phyloP scores from a whole-genome alignment of 2,888 invertebrate genomes.

The Drosophila crucigera region DNA sequence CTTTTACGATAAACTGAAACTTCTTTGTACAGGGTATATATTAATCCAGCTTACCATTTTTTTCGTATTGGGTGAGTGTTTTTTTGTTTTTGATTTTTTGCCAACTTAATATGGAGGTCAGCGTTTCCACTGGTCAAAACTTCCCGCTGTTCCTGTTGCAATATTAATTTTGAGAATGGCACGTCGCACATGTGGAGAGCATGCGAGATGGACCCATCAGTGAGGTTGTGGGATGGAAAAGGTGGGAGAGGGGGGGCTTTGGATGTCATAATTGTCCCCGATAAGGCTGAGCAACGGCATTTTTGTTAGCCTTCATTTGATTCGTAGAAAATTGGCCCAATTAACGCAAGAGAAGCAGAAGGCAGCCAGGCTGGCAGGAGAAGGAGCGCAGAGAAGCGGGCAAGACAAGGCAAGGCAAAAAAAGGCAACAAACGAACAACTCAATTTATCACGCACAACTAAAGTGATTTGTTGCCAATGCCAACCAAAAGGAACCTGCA shows the following conservation, averaged over 20 bases:
- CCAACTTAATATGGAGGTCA: conserved; percentile 66
- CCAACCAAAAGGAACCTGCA: conserved; percentile 57
- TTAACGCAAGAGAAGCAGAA: conserved; percentile 69
- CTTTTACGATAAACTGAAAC: not conserved
- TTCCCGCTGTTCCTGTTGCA: conserved; percentile 52
- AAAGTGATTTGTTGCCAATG: conserved; percentile 82
- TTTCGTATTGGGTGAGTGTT: not conserved
- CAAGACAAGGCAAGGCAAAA: not conserved
- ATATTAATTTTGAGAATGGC: conserved; percentile 69
- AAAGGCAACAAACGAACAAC: conserved; percentile 61
- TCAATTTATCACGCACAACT: conserved; percentile 82
- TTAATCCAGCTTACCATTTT: not conserved
- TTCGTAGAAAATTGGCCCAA: conserved; percentile 80
- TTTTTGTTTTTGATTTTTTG: conserved; percentile 10
- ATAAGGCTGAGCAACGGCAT: conserved; percentile 10
- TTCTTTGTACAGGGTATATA: conserved; percentile 29
- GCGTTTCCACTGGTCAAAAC: conserved; percentile 39
- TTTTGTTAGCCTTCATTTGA: conserved; percentile 54
- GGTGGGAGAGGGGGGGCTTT: not conserved
- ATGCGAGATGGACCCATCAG: conserved; percentile 9
- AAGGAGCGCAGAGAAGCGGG: not conserved
- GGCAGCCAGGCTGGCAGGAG: conserved; percentile 11
- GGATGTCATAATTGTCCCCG: conserved; percentile 35
- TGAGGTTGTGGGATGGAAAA: not conserved
- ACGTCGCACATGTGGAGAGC: conserved; percentile 51